Evolutionary conservation across 2,888 invertebrate species (phyloP).

Genomic region (Heteromurus nitidus): DNA sequence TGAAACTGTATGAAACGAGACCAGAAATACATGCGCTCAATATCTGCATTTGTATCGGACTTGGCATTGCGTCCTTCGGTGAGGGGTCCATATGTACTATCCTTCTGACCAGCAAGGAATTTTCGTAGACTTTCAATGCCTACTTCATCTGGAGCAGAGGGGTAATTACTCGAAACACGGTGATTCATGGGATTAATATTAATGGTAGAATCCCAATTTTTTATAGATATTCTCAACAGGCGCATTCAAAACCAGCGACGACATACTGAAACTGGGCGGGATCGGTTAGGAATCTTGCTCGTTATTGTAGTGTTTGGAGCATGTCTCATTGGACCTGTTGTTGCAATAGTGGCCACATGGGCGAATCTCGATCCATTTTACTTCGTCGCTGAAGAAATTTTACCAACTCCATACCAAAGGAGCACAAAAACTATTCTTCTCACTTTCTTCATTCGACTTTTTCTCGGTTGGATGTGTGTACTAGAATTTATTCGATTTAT

Average conservation of each 20-base stretch:
- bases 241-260: neutral
- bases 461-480: neutral
- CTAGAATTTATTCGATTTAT: neutral
- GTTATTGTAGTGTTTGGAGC: neutral
- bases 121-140: neutral
- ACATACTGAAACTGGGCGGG: neutral
- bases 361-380: constrained; percentile 1
- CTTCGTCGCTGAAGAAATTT: neutral
- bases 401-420: neutral
- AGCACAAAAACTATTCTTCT: neutral
- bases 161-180: neutral
- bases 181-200: neutral
- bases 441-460: neutral
- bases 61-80: neutral
- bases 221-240: neutral
- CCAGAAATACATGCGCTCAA: neutral
- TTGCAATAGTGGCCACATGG: neutral
- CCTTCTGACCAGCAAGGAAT: neutral
- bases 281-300: neutral
- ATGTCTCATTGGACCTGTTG: neutral
- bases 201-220: neutral
- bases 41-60: constrained; percentile 6
- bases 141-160: neutral
- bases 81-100: neutral
- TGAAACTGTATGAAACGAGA: no score